These are phyloP conservation scores for Microctenopoma lineatum DNA, from an alignment of 2,797 vertebrate genomes.

Conservation along the genomic window DNA sequence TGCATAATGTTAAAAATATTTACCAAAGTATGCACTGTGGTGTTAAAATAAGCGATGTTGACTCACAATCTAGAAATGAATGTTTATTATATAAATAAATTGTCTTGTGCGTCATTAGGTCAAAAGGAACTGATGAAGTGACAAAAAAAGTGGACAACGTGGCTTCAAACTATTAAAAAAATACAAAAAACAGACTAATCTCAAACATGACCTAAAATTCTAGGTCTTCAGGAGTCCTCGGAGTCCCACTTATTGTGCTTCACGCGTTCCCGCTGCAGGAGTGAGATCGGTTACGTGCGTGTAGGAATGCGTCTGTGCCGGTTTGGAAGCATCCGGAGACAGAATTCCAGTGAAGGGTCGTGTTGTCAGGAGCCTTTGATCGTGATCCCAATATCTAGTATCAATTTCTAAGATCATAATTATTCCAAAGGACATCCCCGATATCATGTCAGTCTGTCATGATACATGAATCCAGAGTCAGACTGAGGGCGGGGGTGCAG, in stretches of 20 bases:
- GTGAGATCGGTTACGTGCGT: conserved; percentile 52
- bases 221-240: background rate
- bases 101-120: background rate
- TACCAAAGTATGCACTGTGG: too few relatives aligned
- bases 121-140: background rate
- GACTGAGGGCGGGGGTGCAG: background rate
- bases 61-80: too few relatives aligned
- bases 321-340: conserved; percentile 43
- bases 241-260: background rate
- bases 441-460: conserved; percentile 1
- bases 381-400: too few relatives aligned
- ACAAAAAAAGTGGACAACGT: background rate
- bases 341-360: conserved; percentile 1
- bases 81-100: background rate
- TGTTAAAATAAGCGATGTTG: too few relatives aligned
- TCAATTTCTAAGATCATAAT: conserved; percentile 20
- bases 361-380: conserved; percentile 27
- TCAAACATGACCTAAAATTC: background rate
- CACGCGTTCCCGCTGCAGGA: conserved; percentile 26
- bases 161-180: too few relatives aligned
- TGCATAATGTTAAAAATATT: background rate
- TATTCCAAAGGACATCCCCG: conserved; percentile 2
- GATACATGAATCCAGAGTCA: background rate
- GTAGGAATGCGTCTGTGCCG: conserved; percentile 66
- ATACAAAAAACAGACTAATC: background rate